Evolutionary conservation across 1,140 invertebrate species (phyloP).

Genomic region (Oedothorax gibbosus): DNA sequence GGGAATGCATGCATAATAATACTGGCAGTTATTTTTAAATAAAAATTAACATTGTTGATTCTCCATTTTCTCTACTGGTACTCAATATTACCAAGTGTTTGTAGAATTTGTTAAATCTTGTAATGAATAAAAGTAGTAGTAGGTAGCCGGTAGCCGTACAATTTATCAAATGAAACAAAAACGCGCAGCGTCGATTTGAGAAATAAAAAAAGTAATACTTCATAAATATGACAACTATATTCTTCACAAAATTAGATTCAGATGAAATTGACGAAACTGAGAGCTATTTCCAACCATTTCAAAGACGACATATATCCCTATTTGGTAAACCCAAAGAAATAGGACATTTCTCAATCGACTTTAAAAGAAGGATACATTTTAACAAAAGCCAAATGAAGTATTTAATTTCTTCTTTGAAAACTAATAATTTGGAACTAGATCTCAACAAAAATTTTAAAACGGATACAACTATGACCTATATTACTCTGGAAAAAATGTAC

Average conservation of each 20-base stretch:
- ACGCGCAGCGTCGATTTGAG: no score
- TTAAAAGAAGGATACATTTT: conserved; percentile 1
- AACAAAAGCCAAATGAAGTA: conserved; percentile 48
- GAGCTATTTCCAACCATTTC: neutral
- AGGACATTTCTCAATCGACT: conserved; percentile 37
- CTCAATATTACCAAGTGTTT: no score
- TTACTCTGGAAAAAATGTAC: conserved; percentile 21
- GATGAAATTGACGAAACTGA: conserved; percentile 8
- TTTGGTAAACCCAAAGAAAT: conserved; percentile 47
- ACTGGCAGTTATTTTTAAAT: no score
- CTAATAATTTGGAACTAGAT: neutral
- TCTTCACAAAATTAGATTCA: conserved; percentile 12
- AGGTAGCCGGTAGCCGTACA: no score
- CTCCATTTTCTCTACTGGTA: no score
- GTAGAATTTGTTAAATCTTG: no score
- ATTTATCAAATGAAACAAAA: no score
- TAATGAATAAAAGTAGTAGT: no score
- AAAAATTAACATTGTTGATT: no score
- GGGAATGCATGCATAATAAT: no score
- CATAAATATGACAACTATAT: conserved; percentile 8
- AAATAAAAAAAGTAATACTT: no score
- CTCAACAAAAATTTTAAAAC: neutral
- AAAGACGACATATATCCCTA: neutral
- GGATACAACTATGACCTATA: conserved; percentile 7
- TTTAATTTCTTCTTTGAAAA: conserved; percentile 21